phyloP scores from a whole-genome alignment of 2,797 vertebrate species.

The Sciaenops ocellatus region DNA sequence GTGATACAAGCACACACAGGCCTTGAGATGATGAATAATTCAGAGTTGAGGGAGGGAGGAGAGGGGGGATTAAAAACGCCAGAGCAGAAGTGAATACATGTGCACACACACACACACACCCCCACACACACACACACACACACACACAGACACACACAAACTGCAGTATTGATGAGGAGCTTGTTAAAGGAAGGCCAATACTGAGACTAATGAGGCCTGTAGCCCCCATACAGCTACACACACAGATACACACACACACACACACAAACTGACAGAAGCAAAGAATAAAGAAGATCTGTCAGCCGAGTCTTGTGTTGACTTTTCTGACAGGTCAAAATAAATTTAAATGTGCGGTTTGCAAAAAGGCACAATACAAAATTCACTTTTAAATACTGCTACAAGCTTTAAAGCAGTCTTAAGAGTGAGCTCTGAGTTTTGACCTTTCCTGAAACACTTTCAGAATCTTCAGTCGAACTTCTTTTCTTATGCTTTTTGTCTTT shows the following conservation, averaged over 20 bases:
- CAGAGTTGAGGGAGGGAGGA: constrained; percentile 76
- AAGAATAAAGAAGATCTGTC: neutral
- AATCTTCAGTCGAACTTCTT: too few species aligned
- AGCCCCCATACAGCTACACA: constrained; percentile 26
- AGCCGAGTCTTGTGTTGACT: neutral
- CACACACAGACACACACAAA: constrained; percentile 24
- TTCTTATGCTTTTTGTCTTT: too few species aligned
- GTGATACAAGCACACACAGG: constrained; percentile 80
- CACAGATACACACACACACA: neutral
- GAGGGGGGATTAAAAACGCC: constrained; percentile 76
- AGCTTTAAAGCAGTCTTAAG: neutral
- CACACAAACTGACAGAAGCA: constrained; percentile 11
- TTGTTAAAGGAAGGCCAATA: constrained; percentile 65
- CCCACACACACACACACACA: constrained; percentile 12
- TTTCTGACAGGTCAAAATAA: constrained; percentile 13
- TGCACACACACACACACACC: neutral
- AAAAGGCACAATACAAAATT: neutral
- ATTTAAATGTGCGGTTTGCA: neutral
- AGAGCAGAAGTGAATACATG: constrained; percentile 40
- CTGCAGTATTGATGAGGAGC: constrained; percentile 77
- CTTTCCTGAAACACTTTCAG: too few species aligned
- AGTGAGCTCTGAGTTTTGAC: too few species aligned
- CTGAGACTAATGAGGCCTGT: constrained; percentile 60
- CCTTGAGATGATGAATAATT: constrained; percentile 91
- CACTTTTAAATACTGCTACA: neutral